These are phyloP conservation scores for Caerostris extrusa DNA, from an alignment of 1,140 invertebrate species.

Conservation along the genomic window DNA sequence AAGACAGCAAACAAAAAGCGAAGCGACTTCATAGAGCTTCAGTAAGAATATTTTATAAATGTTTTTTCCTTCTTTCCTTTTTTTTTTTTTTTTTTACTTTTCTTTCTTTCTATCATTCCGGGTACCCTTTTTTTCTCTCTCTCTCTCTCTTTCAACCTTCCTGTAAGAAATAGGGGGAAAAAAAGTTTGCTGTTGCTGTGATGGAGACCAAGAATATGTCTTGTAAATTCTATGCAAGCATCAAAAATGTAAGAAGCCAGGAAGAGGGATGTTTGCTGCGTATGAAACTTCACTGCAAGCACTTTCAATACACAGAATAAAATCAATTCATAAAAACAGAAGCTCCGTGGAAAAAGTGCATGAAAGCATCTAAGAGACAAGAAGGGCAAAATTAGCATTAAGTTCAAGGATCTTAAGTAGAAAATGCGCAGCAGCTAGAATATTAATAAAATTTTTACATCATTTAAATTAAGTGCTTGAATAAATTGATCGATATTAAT, in stretches of 20 bases:
- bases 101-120: not conserved
- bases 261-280: not conserved
- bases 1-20: conserved; percentile 17
- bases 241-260: conserved; percentile 17
- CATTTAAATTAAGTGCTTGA: no score
- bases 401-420: not conserved
- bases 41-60: conserved; percentile 28
- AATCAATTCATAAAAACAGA: conserved; percentile 26
- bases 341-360: not conserved
- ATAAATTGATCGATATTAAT: no score
- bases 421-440: not conserved
- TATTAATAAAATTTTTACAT: no score
- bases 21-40: conserved; percentile 26
- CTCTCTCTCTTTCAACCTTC: not conserved
- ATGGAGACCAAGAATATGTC: conserved; percentile 8
- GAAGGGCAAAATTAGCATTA: not conserved
- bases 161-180: not conserved
- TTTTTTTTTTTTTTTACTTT: not conserved
- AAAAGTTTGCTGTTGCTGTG: conserved; percentile 10
- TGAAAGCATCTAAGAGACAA: not conserved
- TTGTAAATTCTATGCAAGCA: conserved; percentile 36
- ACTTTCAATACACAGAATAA: conserved; percentile 16
- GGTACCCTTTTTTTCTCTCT: no score
- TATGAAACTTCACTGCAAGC: not conserved
- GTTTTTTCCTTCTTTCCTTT: not conserved